These are phyloP conservation scores for Catocala nupta DNA, from an alignment of 2,888 invertebrate genomes.

Conservation along the genomic window DNA sequence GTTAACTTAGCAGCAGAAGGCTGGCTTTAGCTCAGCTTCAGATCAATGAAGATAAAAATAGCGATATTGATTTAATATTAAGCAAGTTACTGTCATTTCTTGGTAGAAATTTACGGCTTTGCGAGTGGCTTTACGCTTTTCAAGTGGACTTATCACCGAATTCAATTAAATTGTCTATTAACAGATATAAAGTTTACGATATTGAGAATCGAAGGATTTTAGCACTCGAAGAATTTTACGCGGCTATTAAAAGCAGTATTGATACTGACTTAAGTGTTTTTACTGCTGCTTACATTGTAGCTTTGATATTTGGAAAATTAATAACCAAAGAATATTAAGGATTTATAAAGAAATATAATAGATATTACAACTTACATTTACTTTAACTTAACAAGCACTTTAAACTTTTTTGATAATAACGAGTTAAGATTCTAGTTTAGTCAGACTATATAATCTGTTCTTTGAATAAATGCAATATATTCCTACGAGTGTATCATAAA, in stretches of 20 bases:
- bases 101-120: not conserved
- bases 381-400: too few species aligned
- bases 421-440: not conserved
- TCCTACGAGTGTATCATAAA: not conserved
- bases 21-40: too few species aligned
- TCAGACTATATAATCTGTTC: not conserved
- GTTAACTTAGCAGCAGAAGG: too few species aligned
- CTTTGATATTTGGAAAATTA: too few species aligned
- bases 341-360: too few species aligned
- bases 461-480: conserved; percentile 4
- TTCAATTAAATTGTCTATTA: conserved; percentile 35
- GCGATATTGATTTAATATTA: not conserved
- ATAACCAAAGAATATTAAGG: too few species aligned
- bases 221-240: not conserved
- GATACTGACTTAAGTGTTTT: too few species aligned
- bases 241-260: not conserved
- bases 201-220: not conserved
- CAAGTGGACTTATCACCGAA: conserved; percentile 23
- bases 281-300: too few species aligned
- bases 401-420: conserved; percentile 1
- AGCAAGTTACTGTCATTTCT: not conserved
- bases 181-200: conserved; percentile 19
- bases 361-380: too few species aligned
- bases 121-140: conserved; percentile 2
- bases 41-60: not conserved